These are phyloP conservation scores for Cirrhinus mrigala DNA, from an alignment of 2,797 vertebrate species.

Conservation along the genomic window DNA sequence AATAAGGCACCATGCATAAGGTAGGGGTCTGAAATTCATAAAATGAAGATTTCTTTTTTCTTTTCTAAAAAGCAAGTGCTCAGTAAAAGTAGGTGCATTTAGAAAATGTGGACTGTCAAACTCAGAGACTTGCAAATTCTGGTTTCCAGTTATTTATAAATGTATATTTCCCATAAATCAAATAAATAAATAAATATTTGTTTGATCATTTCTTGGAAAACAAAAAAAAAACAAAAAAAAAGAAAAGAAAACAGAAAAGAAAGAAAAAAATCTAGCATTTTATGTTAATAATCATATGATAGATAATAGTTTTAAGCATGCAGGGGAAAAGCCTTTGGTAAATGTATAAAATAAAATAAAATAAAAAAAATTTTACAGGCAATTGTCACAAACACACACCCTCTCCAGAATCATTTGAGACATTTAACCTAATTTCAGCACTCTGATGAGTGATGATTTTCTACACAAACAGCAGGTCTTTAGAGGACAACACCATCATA, in stretches of 20 bases:
- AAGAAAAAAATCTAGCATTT: not conserved
- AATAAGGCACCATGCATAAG: not conserved
- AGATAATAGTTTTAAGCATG: too few species aligned
- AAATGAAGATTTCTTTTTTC: too few species aligned
- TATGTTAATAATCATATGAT: too few species aligned
- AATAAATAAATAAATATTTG: not conserved
- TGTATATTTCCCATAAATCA: not conserved
- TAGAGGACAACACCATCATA: constrained; percentile 1
- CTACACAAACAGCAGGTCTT: constrained; percentile 24
- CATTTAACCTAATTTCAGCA: not conserved
- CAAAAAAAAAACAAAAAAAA: too few species aligned
- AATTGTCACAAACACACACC: not conserved
- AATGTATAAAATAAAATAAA: not conserved
- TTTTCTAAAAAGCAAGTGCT: not conserved
- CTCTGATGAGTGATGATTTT: not conserved
- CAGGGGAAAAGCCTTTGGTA: too few species aligned
- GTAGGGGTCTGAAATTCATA: not conserved
- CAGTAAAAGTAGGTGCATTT: not conserved
- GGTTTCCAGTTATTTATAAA: not conserved
- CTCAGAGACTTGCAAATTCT: not conserved
- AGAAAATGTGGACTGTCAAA: not conserved
- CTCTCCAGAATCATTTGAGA: not conserved
- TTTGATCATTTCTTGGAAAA: not conserved
- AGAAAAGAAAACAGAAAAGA: not conserved
- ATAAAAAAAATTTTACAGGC: not conserved